Evolutionary conservation across 2,888 invertebrate genomes (phyloP), one percentile per base, ranked within the genome.

Genomic region (Troilus luridus): DNA sequence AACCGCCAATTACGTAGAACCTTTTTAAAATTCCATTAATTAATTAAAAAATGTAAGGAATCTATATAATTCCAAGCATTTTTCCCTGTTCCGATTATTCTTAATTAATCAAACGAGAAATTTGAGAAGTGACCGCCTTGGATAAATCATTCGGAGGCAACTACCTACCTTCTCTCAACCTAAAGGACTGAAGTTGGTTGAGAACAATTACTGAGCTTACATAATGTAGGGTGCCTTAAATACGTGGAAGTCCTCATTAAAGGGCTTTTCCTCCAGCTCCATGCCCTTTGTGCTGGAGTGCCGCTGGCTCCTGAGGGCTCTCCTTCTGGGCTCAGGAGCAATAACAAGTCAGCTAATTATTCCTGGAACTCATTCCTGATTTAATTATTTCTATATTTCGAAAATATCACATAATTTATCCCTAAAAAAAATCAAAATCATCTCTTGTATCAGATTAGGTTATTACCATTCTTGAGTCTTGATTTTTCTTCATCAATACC

Each of bases 201-300:
- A 7, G 8, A 27, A 41, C 41, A 77, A 77, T 77, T 77, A 77
- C 72, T 14, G 72, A 77, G 72, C 11, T 77, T 77, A 77, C 72
- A 77, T 77, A 41, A 77, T 77, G 41, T 77, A 77, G 72, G 21
- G 41, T 7, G 72, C 41, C 72, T 77, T 77, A 77, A 77, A 77
- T 77, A 77, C 72, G 17, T 17, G 72, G 72, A 72, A 77, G 72
- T 77, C 17, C 72, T 77, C 72, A 77, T 77, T 77, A 77, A 67
- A 77, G 27, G 72, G 72, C 72, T 77, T 77, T 77, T 1, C 72
- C 24, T 77, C 72, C 27, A 17, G 8, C 27, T 77, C 27, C 19
- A 7, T 27, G 19, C 41, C 72, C 72, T 77, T 77, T 77, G 72
- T 77, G 72, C 41, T 27, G 14, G 72, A 72, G 24, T 41, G 17